Base-by-base conservation (phyloP, 2,113 vertebrate genomes). In the Sinocyclocheilus anophthalmus region DNA sequence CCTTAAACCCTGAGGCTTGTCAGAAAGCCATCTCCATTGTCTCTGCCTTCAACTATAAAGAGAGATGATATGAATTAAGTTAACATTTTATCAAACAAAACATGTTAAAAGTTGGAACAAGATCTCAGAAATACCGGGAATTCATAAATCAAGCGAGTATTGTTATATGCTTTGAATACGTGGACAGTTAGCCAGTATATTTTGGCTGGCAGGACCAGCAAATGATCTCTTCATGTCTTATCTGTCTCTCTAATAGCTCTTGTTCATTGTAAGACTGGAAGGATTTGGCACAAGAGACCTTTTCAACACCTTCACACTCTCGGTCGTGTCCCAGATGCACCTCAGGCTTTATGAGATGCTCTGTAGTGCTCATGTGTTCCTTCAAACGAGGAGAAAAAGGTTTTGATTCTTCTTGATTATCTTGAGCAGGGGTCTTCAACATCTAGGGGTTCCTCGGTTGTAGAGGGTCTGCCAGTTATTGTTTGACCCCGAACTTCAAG, bases 271-370 rank as follows among this genome's bases (percentile, higher is more conserved):
- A 82, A 84, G 83, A 87, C 86, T 90, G 84, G 22, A 48, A 91
- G 90, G 92, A 91, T 92, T 91, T 91, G 91, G 89, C 89, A 92
- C 89, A 90, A 87, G 88, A 90, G 87, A 63, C 84, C 72, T 79
- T 93, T 91, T 93, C 92, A 93, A 92, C 93, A 92, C 91, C 86
- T 93, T 87, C 26, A 90, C 90, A 91, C 91, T 67, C 30, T 48
- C 9, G 3, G 59, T 30, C 24, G 4, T 59, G 50, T 73, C 69
- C 50, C 8, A 73, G 33, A 84, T 59, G 81, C 50, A 59, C 50
- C 53, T 84, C 50, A 9, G 63, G 63, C 26, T 70, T 82, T 37
- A 61, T 67, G 24, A 82, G 45, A 20, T 50, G 42, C 63, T 50
- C 39, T 26, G 13, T 22, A 37, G 30, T 79, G 22, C 57, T n/a